Evolutionary conservation across 1,140 invertebrate genomes (phyloP).

Genomic region (Onthophagus taurus): DNA sequence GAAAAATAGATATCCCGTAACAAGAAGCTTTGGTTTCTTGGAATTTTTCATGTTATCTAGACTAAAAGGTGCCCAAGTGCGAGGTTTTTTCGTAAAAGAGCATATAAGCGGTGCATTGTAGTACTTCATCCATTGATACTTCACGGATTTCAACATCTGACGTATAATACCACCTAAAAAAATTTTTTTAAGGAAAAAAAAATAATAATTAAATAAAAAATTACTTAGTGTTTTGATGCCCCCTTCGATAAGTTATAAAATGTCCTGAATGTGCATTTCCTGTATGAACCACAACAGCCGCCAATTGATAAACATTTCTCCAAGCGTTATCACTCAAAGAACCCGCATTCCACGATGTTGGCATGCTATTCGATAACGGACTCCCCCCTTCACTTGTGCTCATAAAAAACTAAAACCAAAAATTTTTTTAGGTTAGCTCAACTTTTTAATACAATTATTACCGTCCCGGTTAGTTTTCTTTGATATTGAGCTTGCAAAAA

Average conservation of each 20-base stretch:
- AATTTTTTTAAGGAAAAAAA: conserved; percentile 4
- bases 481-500: conserved; percentile 47
- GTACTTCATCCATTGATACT: conserved; percentile 53
- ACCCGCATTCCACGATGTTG: conserved; percentile 28
- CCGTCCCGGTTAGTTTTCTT: conserved; percentile 28
- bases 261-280: conserved; percentile 81
- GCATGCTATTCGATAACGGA: conserved; percentile 34
- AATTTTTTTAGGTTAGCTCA: neutral
- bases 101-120: conserved; percentile 55
- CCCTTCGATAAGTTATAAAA: conserved; percentile 83
- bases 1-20: no score
- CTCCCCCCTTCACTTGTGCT: conserved; percentile 36
- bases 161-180: conserved; percentile 55
- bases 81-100: conserved; percentile 53
- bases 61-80: conserved; percentile 28
- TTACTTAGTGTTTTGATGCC: conserved; percentile 42
- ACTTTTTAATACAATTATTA: conserved; percentile 15
- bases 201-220: conserved; percentile 3
- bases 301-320: conserved; percentile 56
- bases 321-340: conserved; percentile 32
- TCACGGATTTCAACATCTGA: conserved; percentile 58
- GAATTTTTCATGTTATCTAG: no score
- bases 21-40: no score
- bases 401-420: conserved; percentile 28
- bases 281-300: conserved; percentile 80